Conservation (phyloP, 2,797 vertebrate genomes). For the Enteromius viviparus region DNA sequence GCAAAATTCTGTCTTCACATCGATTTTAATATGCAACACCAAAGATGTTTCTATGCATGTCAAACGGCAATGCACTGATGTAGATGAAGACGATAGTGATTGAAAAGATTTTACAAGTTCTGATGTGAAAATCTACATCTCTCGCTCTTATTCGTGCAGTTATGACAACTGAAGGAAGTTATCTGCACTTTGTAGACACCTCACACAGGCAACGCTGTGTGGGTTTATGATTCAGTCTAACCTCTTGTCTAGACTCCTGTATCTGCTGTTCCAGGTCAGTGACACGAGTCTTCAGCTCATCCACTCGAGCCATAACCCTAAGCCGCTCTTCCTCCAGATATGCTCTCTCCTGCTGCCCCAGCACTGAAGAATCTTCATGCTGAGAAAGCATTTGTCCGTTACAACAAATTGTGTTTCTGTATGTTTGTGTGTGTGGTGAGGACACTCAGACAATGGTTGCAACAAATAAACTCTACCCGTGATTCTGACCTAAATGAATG, state of each 20-base stretch:
- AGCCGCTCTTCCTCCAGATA: constrained; percentile 87
- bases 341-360: constrained; percentile 74
- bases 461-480: constrained; percentile 14
- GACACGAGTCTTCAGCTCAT: constrained; percentile 85
- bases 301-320: constrained; percentile 78
- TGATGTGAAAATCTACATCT: constrained; percentile 25
- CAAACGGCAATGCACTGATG: constrained; percentile 32
- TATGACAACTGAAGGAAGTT: constrained; percentile 10
- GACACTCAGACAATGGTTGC: neutral
- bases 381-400: constrained; percentile 59
- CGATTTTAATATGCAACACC: constrained; percentile 39
- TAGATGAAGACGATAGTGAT: constrained; percentile 11
- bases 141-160: neutral
- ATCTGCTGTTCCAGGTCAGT: constrained; percentile 94
- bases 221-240: constrained; percentile 59
- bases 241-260: constrained; percentile 91
- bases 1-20: constrained; percentile 38
- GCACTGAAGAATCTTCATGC: constrained; percentile 81
- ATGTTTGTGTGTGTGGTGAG: neutral
- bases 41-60: constrained; percentile 28
- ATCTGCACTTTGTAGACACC: neutral
- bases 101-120: constrained; percentile 13
- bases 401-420: constrained; percentile 1
- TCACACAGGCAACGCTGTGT: neutral
- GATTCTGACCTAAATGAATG: neutral